A percentile compares a stretch with the other conserved stretches of the same genome.
Conservation (phyloP, 2,113 vertebrate species). For the Pionites leucogaster region DNA sequence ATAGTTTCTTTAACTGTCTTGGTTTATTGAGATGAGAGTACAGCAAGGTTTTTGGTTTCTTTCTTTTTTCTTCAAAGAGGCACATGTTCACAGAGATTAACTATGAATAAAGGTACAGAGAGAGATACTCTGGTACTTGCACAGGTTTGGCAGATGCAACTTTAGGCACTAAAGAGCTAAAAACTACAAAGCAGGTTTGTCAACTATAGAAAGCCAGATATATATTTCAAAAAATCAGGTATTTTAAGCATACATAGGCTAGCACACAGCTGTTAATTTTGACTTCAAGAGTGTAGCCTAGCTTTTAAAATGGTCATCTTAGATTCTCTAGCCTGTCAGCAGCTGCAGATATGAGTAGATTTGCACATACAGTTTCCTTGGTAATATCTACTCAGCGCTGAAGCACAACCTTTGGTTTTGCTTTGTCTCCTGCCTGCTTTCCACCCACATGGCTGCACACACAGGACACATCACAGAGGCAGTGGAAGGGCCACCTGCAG, state of each 20-base stretch:
- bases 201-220: not conserved
- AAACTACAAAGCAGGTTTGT: not conserved
- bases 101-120: not conserved
- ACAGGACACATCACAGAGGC: not conserved
- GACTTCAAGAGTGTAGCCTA: not conserved
- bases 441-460: not conserved
- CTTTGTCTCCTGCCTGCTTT: not conserved
- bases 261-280: not conserved
- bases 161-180: not conserved
- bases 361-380: not conserved
- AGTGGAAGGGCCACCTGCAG: not conserved
- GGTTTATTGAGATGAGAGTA: not conserved
- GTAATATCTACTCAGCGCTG: accelerated
- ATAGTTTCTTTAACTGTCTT: not conserved
- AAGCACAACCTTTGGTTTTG: not conserved
- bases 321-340: not conserved
- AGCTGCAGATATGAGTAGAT: not conserved
- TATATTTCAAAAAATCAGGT: not conserved
- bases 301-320: not conserved
- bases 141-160: not conserved
- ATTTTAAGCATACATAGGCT: not conserved
- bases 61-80: not conserved
- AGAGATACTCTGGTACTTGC: not conserved
- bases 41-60: not conserved
- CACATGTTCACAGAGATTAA: not conserved